Base-by-base conservation (phyloP, 2,888 invertebrate genomes). In the Hesperia comma region DNA sequence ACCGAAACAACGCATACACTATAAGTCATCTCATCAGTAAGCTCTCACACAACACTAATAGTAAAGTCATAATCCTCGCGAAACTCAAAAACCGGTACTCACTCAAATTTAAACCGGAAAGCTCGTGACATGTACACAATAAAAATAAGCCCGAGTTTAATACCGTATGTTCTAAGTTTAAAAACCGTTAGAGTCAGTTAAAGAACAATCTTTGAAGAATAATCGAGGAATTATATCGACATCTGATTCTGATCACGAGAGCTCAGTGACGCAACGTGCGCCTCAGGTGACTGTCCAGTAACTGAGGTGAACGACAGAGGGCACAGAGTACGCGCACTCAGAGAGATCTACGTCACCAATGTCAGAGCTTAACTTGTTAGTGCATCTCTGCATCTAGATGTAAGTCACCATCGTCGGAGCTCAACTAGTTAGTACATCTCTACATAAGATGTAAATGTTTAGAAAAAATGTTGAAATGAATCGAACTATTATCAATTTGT, bases 261-360 rank as follows among this genome's bases (percentile, higher is more conserved):
- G 58, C 51, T 15, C 63, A 15, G 41, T 66, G 66, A 66, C 43
- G 64, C 64, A 64, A 64, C 64, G 33, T 6, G 15, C 58, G 64
- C 58, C 64, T 41, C 64, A 64, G 64, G 64, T 58, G 64, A 64
- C 64, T 54, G 64, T 60, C 58, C 64, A 60, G 43, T 41, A 53
- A 66, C 64, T 66, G 64, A 66, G 64, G 64, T 66, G 58, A 66
- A 60, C 58, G 64, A 61, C 61, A 53, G 61, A 43, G 32, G 26
- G 19, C 53, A n/a, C 41, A 53, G 61, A 61, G 40, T 15, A 61
- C 37, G 1, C 37, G 0, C 3, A 19, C 12, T 21, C 10, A 53
- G 40, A 61, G 53, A 49, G 14, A 61, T 37, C 37, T 37, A 49
- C 32, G 43, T 3, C 7, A 12, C 19, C 12, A 49, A 19, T 12